Conservation (phyloP, 2,113 vertebrate genomes). For the Serilophus lunatus region DNA sequence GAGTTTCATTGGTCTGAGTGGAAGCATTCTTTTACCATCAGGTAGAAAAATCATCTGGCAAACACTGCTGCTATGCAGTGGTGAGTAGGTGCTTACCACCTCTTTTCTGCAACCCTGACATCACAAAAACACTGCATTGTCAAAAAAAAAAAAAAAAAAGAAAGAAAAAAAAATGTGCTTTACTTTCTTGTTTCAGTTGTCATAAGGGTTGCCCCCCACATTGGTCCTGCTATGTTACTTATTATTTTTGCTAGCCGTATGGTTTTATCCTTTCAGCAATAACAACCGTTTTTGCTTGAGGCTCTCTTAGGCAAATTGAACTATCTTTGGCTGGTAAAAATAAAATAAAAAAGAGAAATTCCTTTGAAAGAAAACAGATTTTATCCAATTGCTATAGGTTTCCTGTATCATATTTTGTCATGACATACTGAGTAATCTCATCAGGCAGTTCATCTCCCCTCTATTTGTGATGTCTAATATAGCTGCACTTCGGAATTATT, state of each 20-base stretch:
- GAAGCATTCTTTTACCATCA: background rate
- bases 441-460: background rate
- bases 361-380: background rate
- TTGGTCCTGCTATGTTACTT: background rate
- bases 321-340: background rate
- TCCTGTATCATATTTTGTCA: background rate
- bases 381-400: background rate
- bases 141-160: too few species aligned
- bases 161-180: background rate
- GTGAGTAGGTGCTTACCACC: background rate
- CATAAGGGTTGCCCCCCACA: background rate
- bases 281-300: background rate
- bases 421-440: background rate
- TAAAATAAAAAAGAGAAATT: background rate
- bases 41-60: background rate
- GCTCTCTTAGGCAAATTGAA: background rate
- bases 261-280: background rate
- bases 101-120: background rate
- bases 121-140: background rate
- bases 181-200: background rate
- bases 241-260: rapidly evolving
- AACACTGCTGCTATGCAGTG: background rate
- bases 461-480: background rate
- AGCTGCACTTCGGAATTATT: background rate
- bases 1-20: background rate